phyloP scores from a whole-genome alignment of 1,140 invertebrate species.

The Bacillus rossius region DNA sequence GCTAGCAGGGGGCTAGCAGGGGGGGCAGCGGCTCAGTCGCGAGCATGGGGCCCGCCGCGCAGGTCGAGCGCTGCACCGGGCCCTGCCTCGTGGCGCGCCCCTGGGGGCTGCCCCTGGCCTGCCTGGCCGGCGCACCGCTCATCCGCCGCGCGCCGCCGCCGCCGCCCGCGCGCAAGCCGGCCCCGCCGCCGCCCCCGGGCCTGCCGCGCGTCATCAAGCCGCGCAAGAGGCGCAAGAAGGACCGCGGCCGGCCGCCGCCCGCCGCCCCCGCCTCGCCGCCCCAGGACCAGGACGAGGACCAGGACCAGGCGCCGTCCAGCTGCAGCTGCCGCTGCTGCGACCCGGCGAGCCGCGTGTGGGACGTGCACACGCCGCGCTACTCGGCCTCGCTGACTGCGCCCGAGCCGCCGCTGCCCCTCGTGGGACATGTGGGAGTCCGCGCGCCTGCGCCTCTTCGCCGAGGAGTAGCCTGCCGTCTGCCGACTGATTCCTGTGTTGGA shows the following conservation, averaged over 20 bases:
- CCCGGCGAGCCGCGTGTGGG: slow-evolving; percentile 70
- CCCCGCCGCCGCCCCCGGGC: slow-evolving; percentile 44
- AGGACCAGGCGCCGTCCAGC: slow-evolving; percentile 28
- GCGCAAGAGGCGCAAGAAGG: slow-evolving; percentile 82
- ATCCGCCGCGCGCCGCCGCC: slow-evolving; percentile 39
- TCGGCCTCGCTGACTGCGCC: slow-evolving; percentile 45
- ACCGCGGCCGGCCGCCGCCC: slow-evolving; percentile 59
- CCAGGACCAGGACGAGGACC: slow-evolving; percentile 35
- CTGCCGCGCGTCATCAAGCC: slow-evolving; percentile 84
- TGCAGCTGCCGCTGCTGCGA: slow-evolving; percentile 78
- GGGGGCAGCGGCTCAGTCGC: neutral
- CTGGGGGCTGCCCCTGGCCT: slow-evolving; percentile 48
- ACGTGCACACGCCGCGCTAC: slow-evolving; percentile 51
- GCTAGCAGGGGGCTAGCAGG: slow-evolving; percentile 2
- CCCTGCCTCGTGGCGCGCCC: slow-evolving; percentile 48
- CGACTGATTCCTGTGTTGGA: no score
- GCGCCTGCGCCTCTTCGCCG: neutral
- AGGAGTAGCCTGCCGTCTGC: no score
- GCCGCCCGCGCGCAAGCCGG: slow-evolving; percentile 23
- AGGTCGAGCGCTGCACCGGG: slow-evolving; percentile 57
- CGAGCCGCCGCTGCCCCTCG: slow-evolving; percentile 7
- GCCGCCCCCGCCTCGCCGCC: slow-evolving; percentile 26
- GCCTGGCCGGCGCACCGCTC: slow-evolving; percentile 66
- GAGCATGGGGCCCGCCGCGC: slow-evolving; percentile 54
- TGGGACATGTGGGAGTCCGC: neutral